A percentile compares a stretch with the other conserved stretches of the same genome.
These are phyloP conservation scores for Drosophila ercepeae DNA, from an alignment of 1,140 invertebrate genomes.

Conservation along the genomic window DNA sequence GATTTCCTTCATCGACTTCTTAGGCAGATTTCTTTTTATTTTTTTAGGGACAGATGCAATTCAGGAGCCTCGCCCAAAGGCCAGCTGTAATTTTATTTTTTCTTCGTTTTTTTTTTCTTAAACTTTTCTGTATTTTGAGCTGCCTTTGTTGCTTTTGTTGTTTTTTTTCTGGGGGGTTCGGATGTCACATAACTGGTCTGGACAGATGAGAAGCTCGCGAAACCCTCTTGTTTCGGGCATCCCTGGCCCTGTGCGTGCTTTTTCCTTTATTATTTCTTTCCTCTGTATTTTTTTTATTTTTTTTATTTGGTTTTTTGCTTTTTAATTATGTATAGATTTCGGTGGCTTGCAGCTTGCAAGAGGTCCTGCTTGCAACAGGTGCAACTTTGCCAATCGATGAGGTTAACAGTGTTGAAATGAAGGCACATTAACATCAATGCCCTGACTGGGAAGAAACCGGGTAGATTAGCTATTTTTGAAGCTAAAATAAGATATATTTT, in stretches of 20 bases:
- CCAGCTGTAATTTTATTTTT: constrained; percentile 35
- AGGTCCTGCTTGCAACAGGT: constrained; percentile 29
- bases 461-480: background rate
- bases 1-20: background rate
- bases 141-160: too few species aligned
- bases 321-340: constrained; percentile 80
- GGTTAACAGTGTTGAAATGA: constrained; percentile 36
- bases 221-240: constrained; percentile 26
- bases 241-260: constrained; percentile 9
- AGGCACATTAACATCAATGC: constrained; percentile 31
- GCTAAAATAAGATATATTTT: background rate
- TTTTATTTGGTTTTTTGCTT: constrained; percentile 19
- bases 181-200: constrained; percentile 48
- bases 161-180: constrained; percentile 15
- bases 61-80: constrained; percentile 20
- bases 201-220: background rate
- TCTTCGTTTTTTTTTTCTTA: background rate
- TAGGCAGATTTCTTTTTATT: constrained; percentile 20
- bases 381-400: constrained; percentile 26
- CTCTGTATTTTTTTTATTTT: background rate
- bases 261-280: constrained; percentile 5
- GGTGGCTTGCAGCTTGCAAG: constrained; percentile 66
- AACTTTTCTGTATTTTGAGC: too few species aligned
- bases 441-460: background rate
- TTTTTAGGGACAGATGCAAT: constrained; percentile 18